Evolutionary conservation across 2,113 vertebrate species (phyloP).

Genomic region (cat (Felis catus)): F.catus_Fca126_mat1.0 CM031412.1:89766501-89767000

Average conservation of each 20-base stretch:
- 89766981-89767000: conserved; percentile 84
- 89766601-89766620: not conserved
- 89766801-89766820: conserved; percentile 67
- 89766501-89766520: not conserved
- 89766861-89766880: conserved; percentile 99
- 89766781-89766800: not conserved
- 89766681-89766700: not conserved
- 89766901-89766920: conserved; percentile 98
- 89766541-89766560: not conserved
- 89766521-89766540: not conserved
- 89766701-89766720: not conserved
- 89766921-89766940: conserved; percentile 97
- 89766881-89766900: conserved; percentile 98
- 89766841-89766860: conserved; percentile 95
- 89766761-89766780: not conserved
- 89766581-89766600: not conserved
- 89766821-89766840: conserved; percentile 99
- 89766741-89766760: not conserved
- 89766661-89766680: not conserved
- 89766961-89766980: conserved; percentile 99
- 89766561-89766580: not conserved
- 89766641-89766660: not conserved
- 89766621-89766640: conserved; percentile 17
- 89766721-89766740: not conserved
- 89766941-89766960: conserved; percentile 99